Conservation (phyloP, 2,888 invertebrate species). For the Acanthosepion pharaonis region DNA sequence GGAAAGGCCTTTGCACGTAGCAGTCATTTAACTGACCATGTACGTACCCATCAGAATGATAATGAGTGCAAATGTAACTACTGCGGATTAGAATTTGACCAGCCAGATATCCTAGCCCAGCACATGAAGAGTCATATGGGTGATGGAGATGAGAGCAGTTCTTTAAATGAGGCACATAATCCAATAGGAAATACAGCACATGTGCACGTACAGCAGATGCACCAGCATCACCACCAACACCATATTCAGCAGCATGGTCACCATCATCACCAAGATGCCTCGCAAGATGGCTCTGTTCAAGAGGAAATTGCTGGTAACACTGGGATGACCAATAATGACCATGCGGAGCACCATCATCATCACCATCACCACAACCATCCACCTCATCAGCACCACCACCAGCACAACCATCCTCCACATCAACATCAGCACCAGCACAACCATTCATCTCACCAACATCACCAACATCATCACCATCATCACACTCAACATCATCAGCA, state of each 20-base stretch:
- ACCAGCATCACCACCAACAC: neutral
- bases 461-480: neutral
- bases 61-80: conserved; percentile 25
- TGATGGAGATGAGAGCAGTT: neutral
- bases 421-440: neutral
- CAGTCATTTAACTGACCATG: conserved; percentile 40
- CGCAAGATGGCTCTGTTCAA: neutral
- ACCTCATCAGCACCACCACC: neutral
- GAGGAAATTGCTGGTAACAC: neutral
- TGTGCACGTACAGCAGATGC: neutral
- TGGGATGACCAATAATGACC: conserved; percentile 1
- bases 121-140: conserved; percentile 2
- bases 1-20: conserved; percentile 41
- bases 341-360: neutral
- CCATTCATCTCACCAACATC: conserved; percentile 6
- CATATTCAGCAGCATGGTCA: neutral
- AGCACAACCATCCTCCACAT: neutral
- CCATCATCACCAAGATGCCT: neutral
- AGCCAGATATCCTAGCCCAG: neutral
- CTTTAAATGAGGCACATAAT: neutral
- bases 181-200: neutral
- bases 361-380: neutral
- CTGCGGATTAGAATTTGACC: conserved; percentile 23
- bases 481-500: neutral
- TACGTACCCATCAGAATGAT: conserved; percentile 38